Evolutionary conservation across 2,888 invertebrate genomes (phyloP), one percentile per base, ranked within the genome.

Genomic region (Dryobota labecula): DNA sequence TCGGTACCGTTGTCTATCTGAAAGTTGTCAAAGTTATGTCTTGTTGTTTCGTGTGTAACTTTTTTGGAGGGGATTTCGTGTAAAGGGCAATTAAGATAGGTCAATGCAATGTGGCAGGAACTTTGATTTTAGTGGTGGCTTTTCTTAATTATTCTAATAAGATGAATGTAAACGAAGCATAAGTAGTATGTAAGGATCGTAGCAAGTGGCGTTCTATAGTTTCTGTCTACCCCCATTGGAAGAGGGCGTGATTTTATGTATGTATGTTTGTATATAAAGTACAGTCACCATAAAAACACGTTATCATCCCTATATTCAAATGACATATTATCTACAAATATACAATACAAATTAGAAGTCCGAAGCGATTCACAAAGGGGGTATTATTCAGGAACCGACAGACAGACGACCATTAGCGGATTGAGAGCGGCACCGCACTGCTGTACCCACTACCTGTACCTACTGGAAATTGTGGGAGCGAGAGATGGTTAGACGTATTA

Each of bases 371-470:
- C 66, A 82, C 75, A 83, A 80, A 85, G 68, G 68, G 63, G 67
- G 70, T 68, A 77, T 80, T 84, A 84, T 84, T 83, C 79, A 83
- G 68, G 43, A 71, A 66, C 67, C 70, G 43, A 80, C 68, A 70
- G 65, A 66, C 70, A 67, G 64, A 61, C 60, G 62, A 75, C 84
- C 84, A 85, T 85, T 85, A 85, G 81, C 58, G 78, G 71, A 85
- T 84, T 85, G 83, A 79, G 76, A 76, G 84, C 70, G 69, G 57
- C 53, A 61, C 61, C 68, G 45, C 62, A 65, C 45, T 64, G 54
- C 51, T 45, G 38, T 66, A 60, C 57, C 47, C 53, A 24, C 67
- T 71, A 70, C 76, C 43, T 65, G 63, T 53, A 54, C 61, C 60
- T 67, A 64, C 64, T 24, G 54, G 18, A 58, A 30, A 69, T 70